Evolutionary conservation across 2,888 invertebrate genomes (phyloP).

Genomic region (Arrhopalites spinosus): DNA sequence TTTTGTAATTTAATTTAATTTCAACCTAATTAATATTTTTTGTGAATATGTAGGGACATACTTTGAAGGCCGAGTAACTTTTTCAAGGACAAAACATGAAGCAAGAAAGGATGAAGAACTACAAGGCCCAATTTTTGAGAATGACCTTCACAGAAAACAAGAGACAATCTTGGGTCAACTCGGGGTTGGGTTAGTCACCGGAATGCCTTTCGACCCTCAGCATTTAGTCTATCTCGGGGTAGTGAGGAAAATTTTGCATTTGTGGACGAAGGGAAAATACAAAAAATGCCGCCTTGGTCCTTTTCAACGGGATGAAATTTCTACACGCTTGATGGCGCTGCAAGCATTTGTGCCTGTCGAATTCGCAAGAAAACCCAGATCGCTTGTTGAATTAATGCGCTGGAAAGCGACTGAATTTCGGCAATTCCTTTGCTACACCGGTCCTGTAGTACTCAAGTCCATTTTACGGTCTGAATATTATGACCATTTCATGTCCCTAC

Average conservation of each 20-base stretch:
- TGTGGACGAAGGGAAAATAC: neutral
- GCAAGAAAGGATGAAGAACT: neutral
- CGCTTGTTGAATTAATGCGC: neutral
- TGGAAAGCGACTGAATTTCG: slow-evolving; percentile 22
- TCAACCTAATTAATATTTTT: neutral
- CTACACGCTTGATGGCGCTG: neutral
- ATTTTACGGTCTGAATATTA: neutral
- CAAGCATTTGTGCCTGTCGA: neutral
- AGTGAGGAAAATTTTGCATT: neutral
- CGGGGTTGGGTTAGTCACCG: neutral
- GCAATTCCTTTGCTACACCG: slow-evolving; percentile 6
- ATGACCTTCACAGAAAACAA: neutral
- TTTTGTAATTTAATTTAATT: neutral
- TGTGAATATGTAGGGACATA: neutral
- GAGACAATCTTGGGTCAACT: neutral
- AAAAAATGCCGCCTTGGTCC: neutral
- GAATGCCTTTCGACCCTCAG: neutral
- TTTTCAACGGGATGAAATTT: neutral
- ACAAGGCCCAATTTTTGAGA: neutral
- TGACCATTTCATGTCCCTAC: neutral
- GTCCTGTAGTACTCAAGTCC: neutral
- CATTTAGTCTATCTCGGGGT: slow-evolving; percentile 16
- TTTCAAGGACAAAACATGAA: neutral
- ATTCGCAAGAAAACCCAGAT: slow-evolving; percentile 4
- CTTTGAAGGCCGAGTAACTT: neutral